These are phyloP conservation scores for Mastigias papua DNA, from an alignment of 30 jellyfish, hydroid and myxozoan genomes.

Conservation along the genomic window DNA sequence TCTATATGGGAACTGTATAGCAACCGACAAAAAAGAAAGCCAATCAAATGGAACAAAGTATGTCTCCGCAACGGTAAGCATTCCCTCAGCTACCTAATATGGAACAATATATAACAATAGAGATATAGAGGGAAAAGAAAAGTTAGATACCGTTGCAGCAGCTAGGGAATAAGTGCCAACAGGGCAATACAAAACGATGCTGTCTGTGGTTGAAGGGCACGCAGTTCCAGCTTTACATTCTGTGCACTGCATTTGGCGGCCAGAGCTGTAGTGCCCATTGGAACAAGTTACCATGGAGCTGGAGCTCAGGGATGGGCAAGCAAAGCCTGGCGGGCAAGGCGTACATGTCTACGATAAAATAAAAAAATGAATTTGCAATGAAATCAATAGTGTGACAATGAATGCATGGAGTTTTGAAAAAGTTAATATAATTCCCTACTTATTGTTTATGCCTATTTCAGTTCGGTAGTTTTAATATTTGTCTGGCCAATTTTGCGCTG, in stretches of 20 bases:
- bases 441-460: too few relatives aligned
- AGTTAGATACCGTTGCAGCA: conserved; percentile 72
- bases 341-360: conserved; percentile 76
- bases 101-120: too few relatives aligned
- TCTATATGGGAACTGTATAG: too few relatives aligned
- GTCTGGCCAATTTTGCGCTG: too few relatives aligned
- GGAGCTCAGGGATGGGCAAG: conserved; percentile 75
- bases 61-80: too few relatives aligned
- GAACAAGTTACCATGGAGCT: conserved; percentile 70
- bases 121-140: neutral
- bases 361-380: conserved; percentile 8
- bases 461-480: too few relatives aligned
- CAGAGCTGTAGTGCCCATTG: conserved; percentile 84
- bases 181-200: conserved; percentile 78
- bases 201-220: conserved; percentile 86
- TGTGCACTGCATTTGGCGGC: conserved; percentile 86
- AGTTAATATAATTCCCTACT: too few relatives aligned
- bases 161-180: conserved; percentile 83
- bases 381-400: too few relatives aligned
- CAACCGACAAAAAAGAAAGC: too few relatives aligned
- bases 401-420: too few relatives aligned
- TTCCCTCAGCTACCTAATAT: too few relatives aligned
- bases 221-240: conserved; percentile 94
- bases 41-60: too few relatives aligned
- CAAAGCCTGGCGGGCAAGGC: conserved; percentile 93